Conservation (phyloP, 2,797 vertebrate genomes). For the Phrynocephalus forsythii region DNA sequence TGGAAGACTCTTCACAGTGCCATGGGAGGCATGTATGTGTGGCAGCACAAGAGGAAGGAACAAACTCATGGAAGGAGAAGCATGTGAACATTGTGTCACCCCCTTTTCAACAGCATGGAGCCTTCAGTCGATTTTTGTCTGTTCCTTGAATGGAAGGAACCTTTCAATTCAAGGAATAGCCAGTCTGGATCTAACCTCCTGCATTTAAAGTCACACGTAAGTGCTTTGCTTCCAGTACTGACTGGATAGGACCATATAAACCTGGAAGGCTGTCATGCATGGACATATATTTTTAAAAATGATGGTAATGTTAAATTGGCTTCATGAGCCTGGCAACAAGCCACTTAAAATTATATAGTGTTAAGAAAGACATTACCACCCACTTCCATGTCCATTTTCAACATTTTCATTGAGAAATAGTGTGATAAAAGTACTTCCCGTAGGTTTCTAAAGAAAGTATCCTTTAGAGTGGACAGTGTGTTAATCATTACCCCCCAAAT, state of each 20-base stretch:
- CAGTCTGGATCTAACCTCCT: background rate
- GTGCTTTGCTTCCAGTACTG: background rate
- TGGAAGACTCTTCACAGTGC: background rate
- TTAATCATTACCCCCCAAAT: slow-evolving; percentile 62
- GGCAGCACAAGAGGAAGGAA: background rate
- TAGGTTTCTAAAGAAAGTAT: slow-evolving; percentile 13
- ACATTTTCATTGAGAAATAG: slow-evolving; percentile 33
- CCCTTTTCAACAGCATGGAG: background rate
- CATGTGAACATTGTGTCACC: background rate
- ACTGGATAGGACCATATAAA: background rate
- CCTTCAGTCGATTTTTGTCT: background rate
- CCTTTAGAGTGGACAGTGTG: slow-evolving; percentile 60
- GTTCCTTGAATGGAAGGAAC: background rate
- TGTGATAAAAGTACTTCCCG: slow-evolving; percentile 41
- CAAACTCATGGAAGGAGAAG: background rate
- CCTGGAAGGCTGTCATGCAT: fast-evolving
- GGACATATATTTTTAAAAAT: slow-evolving; percentile 15
- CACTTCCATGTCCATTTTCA: slow-evolving; percentile 47
- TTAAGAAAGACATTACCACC: slow-evolving; percentile 55
- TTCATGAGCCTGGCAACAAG: slow-evolving; percentile 60
- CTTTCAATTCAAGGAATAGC: background rate
- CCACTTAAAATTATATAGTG: slow-evolving; percentile 32
- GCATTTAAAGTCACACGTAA: background rate
- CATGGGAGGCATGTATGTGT: background rate
- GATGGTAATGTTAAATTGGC: background rate